Evolutionary conservation across 2,113 vertebrate genomes (phyloP).

Genomic region (Odontophorus gujanensis): DNA sequence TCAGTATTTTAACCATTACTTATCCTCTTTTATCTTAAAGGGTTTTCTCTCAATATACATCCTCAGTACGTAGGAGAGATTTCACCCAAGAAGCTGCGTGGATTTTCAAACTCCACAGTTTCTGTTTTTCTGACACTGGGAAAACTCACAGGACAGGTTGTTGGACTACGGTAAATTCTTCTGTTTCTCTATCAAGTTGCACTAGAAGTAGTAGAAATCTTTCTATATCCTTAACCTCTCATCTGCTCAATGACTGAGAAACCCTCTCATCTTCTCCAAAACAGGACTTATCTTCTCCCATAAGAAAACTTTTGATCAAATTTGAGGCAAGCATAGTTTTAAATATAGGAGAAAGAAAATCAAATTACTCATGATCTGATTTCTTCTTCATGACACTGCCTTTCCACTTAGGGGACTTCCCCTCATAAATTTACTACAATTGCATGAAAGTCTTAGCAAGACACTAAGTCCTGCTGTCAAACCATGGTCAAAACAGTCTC

Average conservation of each 20-base stretch:
- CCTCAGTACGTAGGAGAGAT: conserved; percentile 83
- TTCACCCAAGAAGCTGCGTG: conserved; percentile 82
- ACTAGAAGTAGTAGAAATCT: neutral
- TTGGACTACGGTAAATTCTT: conserved; percentile 79
- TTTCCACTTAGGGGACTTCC: neutral
- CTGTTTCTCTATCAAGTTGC: neutral
- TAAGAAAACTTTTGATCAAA: neutral
- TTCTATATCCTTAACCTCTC: neutral
- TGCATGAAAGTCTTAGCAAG: neutral
- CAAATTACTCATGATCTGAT: neutral
- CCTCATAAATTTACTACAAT: neutral
- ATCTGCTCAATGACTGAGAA: neutral
- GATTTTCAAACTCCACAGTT: conserved; percentile 77
- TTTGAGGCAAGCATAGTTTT: neutral
- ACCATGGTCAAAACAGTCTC: neutral
- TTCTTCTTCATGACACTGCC: neutral
- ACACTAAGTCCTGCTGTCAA: neutral
- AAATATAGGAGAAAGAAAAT: neutral
- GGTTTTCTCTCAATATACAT: conserved; percentile 80
- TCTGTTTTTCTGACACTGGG: conserved; percentile 80
- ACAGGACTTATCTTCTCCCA: neutral
- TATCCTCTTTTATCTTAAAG: conserved; percentile 46
- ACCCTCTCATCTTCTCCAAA: neutral
- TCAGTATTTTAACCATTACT: neutral
- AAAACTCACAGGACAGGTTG: conserved; percentile 80